Evolutionary conservation across 2,888 invertebrate genomes (phyloP).

Genomic region (Epistrophe eligans): DNA sequence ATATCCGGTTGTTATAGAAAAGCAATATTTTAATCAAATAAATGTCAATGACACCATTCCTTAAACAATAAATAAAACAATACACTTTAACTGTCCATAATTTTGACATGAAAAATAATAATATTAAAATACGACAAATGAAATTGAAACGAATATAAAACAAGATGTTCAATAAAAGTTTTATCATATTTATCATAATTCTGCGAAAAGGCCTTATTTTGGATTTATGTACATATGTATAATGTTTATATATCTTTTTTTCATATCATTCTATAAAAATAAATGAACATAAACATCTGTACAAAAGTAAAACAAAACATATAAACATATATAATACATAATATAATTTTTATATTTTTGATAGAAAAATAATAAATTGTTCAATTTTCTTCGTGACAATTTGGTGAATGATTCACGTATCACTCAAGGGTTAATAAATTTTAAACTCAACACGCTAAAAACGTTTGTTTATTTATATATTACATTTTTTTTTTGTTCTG

Average conservation of each 20-base stretch:
- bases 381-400: slow-evolving; percentile 13
- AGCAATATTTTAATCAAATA: background rate
- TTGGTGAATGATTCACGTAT: slow-evolving; percentile 31
- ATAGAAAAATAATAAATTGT: slow-evolving; percentile 30
- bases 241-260: background rate
- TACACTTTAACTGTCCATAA: background rate
- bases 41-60: background rate
- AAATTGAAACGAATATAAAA: background rate
- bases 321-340: too few relatives aligned
- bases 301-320: background rate
- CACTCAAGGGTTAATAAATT: slow-evolving; percentile 2
- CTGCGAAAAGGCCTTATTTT: background rate
- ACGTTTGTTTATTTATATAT: background rate
- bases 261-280: background rate
- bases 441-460: background rate
- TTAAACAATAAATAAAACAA: slow-evolving; percentile 14
- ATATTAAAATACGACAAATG: background rate
- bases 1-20: too few relatives aligned
- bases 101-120: background rate
- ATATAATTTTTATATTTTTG: slow-evolving; percentile 5
- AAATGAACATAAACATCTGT: background rate
- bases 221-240: background rate
- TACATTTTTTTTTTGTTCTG: background rate
- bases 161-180: slow-evolving; percentile 4
- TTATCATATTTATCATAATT: slow-evolving; percentile 14